Base-by-base conservation (phyloP, 2,113 vertebrate species). In the Brachyhypopomus occidentalis region DNA sequence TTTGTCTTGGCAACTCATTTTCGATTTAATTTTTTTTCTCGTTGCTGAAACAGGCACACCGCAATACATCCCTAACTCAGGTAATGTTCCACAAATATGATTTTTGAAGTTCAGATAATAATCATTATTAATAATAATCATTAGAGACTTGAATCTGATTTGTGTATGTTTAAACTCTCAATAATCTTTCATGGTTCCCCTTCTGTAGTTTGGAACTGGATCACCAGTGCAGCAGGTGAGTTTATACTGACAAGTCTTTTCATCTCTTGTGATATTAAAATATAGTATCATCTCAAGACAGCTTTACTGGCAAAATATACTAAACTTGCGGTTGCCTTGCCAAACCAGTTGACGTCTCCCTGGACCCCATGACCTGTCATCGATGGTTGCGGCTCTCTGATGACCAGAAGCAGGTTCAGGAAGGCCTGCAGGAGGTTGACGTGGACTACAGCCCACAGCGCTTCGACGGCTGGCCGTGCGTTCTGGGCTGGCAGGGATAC, bases 191-290 rank as follows among this genome's bases (percentile, higher is more conserved):
- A 0, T 52, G 8, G 62, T 69, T 41, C 17, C n/a, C 76, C 59
- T 1, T 83, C 86, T 88, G 19, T 79, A 94, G 93, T 94, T 23
- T 94, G 93, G 93, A 88, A 38, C 23, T 94, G 93, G 92, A 94
- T 94, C 73, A 79, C 84, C 87, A 91, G 87, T 1, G 90, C 91
- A 48, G 79, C 87, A 89, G 91, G 93, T 94, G 81, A 75, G 64
- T 72, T 41, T n/a, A 41, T 7, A 0, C 36, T 66, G 16, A 23
- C 17, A 79, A 67, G 2, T 12, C 3, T 16, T 1, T 72, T 52
- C 17, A 69, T 34, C 20, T 9, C 11, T 30, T 14, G 25, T 64
- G 25, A 30, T 30, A 30, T 27, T 16, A 7, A 17, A 30, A 16
- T 30, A 30, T 27, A 64, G 16, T 2, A 64, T 30, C 62, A 64